Conservation (phyloP, 2,113 vertebrate species). For the Spilogale gracilis region DNA sequence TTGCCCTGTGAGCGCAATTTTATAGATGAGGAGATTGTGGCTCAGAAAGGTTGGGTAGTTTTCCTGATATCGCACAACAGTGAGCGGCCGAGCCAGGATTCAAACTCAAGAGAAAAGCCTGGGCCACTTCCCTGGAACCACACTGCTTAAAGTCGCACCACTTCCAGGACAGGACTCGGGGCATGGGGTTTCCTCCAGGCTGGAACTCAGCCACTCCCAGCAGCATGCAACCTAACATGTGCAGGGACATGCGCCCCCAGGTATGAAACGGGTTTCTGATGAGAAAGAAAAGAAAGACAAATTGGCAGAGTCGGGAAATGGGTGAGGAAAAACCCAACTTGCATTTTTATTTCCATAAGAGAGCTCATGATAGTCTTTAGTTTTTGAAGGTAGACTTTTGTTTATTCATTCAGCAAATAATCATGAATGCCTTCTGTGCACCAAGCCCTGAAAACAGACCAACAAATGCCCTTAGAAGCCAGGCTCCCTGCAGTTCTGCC, state of each 20-base stretch:
- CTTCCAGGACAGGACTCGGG: neutral
- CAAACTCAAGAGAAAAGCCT: neutral
- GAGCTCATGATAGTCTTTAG: neutral
- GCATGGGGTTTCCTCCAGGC: neutral
- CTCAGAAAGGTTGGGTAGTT: neutral
- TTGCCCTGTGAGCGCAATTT: neutral
- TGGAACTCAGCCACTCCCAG: rapidly evolving
- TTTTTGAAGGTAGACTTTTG: neutral
- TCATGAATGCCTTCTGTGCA: neutral
- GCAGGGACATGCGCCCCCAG: rapidly evolving
- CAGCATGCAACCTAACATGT: neutral
- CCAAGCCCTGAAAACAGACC: neutral
- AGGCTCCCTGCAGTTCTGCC: neutral
- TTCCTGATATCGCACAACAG: neutral
- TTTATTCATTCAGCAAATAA: neutral
- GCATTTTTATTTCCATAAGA: neutral
- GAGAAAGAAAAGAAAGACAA: neutral
- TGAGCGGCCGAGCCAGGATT: neutral
- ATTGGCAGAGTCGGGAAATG: neutral
- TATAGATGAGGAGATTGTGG: neutral
- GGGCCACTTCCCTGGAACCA: neutral
- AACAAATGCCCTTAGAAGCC: too few species aligned
- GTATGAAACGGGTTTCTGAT: neutral
- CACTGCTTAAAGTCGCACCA: neutral
- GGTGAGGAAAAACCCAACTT: neutral